A percentile compares a stretch with the other conserved stretches of the same genome.
These are phyloP conservation scores for Zeugodacus cucurbitae DNA, from an alignment of 1,140 invertebrate genomes.

Conservation along the genomic window DNA sequence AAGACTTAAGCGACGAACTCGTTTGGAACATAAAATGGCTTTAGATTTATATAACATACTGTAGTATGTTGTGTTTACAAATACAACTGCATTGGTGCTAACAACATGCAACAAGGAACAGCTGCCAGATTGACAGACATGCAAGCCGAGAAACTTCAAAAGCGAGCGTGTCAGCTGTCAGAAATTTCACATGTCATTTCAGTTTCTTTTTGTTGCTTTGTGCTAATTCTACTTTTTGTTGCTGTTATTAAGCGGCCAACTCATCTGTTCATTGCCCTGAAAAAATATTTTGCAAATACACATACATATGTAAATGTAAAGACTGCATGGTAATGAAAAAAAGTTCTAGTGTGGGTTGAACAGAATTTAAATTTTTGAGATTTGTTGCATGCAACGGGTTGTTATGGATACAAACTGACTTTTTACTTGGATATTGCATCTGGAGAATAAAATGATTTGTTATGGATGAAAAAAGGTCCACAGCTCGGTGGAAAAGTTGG, in stretches of 20 bases:
- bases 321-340: background rate
- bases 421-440: too few relatives aligned
- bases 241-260: background rate
- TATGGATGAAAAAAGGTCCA: too few relatives aligned
- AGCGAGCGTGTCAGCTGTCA: background rate
- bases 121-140: constrained; percentile 10
- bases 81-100: too few relatives aligned
- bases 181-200: background rate
- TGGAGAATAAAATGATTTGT: too few relatives aligned
- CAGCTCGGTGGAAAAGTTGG: too few relatives aligned
- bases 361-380: too few relatives aligned
- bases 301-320: background rate
- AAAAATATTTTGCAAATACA: background rate
- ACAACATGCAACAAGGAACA: background rate
- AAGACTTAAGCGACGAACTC: background rate
- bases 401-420: too few relatives aligned
- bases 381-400: too few relatives aligned
- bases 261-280: background rate
- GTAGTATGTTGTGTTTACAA: too few relatives aligned
- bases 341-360: background rate
- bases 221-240: background rate
- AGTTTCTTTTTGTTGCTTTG: background rate
- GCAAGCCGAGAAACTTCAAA: background rate
- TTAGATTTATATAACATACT: too few relatives aligned
- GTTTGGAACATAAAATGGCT: too few relatives aligned